These are phyloP conservation scores for Formicarius rufipectus DNA, from an alignment of 2,113 vertebrate genomes.

Conservation along the genomic window DNA sequence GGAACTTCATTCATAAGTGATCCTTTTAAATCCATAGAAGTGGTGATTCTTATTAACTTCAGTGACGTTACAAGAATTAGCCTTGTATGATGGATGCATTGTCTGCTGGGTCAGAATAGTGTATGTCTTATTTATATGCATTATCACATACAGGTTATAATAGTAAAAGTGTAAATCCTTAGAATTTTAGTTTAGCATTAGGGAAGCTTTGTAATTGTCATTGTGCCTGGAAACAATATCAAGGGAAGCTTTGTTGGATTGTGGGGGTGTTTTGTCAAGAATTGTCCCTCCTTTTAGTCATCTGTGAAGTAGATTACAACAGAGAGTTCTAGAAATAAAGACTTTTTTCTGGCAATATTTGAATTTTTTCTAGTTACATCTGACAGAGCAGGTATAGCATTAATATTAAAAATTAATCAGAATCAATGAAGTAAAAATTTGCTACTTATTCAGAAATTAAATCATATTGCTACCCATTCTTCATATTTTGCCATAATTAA, in stretches of 20 bases:
- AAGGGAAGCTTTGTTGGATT: not conserved
- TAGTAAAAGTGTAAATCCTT: not conserved
- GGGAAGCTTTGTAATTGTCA: not conserved
- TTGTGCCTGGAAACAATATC: not conserved
- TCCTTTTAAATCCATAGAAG: not conserved
- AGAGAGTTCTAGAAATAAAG: not conserved
- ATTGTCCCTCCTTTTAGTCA: not conserved
- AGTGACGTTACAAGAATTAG: not conserved
- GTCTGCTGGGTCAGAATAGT: not conserved
- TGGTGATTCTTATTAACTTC: not conserved
- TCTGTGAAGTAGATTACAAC: not conserved
- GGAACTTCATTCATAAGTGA: not conserved
- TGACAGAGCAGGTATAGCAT: not conserved
- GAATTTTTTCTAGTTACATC: not conserved
- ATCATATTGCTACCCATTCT: not conserved
- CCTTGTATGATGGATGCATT: not conserved
- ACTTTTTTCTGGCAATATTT: not conserved
- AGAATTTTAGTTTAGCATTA: not conserved
- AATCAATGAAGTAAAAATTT: constrained; percentile 28
- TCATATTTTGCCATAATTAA: constrained; percentile 13
- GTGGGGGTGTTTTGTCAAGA: not conserved
- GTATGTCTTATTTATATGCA: not conserved
- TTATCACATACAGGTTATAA: not conserved
- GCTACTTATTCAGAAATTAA: constrained; percentile 18
- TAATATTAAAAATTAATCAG: not conserved